These are phyloP conservation scores for Apodemus sylvaticus DNA, from an alignment of 2,113 vertebrate species.

Conservation along the genomic window DNA sequence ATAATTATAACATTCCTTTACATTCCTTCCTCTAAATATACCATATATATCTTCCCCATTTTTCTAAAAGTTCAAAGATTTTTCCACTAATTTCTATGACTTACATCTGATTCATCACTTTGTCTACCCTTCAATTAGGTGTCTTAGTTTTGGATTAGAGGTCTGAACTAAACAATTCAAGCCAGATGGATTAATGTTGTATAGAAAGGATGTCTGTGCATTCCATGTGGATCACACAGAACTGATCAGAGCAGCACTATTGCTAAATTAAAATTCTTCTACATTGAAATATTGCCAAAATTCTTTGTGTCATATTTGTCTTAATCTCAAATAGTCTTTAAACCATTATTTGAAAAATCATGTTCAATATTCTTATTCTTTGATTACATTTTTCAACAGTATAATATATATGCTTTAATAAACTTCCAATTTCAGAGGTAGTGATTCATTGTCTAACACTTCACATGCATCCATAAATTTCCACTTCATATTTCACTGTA, in stretches of 20 bases:
- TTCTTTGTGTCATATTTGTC: neutral
- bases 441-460: neutral
- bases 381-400: neutral
- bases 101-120: neutral
- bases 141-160: no score
- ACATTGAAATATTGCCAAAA: neutral
- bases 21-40: neutral
- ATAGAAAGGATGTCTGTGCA: no score
- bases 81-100: neutral
- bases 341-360: neutral
- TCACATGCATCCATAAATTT: neutral
- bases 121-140: no score
- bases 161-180: no score
- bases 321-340: neutral
- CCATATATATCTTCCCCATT: neutral
- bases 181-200: no score
- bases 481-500: neutral
- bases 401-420: neutral
- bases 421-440: neutral
- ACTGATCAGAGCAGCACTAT: no score
- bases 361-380: neutral
- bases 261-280: no score
- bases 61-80: neutral
- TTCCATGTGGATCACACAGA: no score
- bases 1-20: neutral